These are phyloP conservation scores for Cyanistes caeruleus DNA, from an alignment of 2,113 vertebrate species.

Conservation along the genomic window DNA sequence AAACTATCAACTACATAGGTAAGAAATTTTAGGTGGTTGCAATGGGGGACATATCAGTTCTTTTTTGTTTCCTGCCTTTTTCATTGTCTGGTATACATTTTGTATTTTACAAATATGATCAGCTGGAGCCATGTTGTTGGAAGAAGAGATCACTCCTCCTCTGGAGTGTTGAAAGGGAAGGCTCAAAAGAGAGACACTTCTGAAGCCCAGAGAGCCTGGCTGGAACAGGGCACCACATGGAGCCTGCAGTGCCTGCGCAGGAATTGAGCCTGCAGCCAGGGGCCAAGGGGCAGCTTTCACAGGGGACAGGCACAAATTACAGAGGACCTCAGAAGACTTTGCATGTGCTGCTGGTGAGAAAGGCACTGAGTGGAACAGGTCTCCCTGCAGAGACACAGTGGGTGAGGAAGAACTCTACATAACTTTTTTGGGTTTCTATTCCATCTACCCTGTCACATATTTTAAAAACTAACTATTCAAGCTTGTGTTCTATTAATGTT, in stretches of 20 bases:
- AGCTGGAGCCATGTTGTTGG: neutral
- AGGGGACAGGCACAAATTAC: fast-evolving
- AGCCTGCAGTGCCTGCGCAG: neutral
- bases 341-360: neutral
- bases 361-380: neutral
- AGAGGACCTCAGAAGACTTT: neutral
- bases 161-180: neutral
- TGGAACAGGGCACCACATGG: neutral
- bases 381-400: neutral
- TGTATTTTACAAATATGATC: neutral
- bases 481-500: neutral
- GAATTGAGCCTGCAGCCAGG: neutral
- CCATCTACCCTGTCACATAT: neutral
- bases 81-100: neutral
- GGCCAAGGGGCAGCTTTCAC: neutral
- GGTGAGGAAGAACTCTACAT: neutral
- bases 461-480: neutral
- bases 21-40: neutral
- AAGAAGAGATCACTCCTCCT: neutral
- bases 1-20: neutral
- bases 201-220: neutral
- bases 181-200: neutral
- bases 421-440: neutral
- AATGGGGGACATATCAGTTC: neutral
- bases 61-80: neutral